Evolutionary conservation across 2,113 vertebrate genomes (phyloP), one percentile per base, ranked within the genome.

Genomic region (Raja brachyura): DNA sequence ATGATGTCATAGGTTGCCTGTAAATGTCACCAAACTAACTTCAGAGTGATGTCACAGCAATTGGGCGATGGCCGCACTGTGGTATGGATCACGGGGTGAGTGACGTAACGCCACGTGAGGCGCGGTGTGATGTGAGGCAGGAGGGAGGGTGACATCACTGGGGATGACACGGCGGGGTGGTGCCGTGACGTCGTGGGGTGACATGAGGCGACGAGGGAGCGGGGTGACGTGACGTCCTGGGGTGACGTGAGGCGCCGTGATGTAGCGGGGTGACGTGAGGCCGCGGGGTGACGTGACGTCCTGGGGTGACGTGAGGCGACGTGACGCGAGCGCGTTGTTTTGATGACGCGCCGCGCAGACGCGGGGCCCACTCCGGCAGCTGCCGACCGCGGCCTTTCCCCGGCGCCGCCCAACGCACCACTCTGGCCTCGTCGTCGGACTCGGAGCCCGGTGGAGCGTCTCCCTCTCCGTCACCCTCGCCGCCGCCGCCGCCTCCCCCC

Each of bases 401-500:
- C 28, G 31, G 54, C 78, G 93, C 61, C 78, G 54, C 76, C 74
- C 68, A 22, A 68, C 54, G 54, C 70, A 76, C 22, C 93, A 93
- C 93, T 93, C 93, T 93, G 93, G 93, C 93, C 93, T 93, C 93
- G 7, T 93, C 93, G 66, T 93, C 93, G 78, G 93, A 93, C 93
- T 93, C 93, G 93, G 93, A 93, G 75, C 76, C 75, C 93, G 93
- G 93, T 70, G 93, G 75, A 77, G 93, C 93, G 78, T 93, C 92
- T 93, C 92, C 90, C 1, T 48, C 39, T 48, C 39, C 39, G 39
- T 48, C 39, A 0, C 39, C 39, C 1, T 48, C 39, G 1, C 39
- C 39, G 39, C 39, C 3, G 90, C 90, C 92, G 92, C 81, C 54
- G 83, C 54, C 83, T 28, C 83, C 83, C 4, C 93, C 93, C 70